Conservation (phyloP, 2,888 invertebrate species). For the Rotaria magnacalcarata region DNA sequence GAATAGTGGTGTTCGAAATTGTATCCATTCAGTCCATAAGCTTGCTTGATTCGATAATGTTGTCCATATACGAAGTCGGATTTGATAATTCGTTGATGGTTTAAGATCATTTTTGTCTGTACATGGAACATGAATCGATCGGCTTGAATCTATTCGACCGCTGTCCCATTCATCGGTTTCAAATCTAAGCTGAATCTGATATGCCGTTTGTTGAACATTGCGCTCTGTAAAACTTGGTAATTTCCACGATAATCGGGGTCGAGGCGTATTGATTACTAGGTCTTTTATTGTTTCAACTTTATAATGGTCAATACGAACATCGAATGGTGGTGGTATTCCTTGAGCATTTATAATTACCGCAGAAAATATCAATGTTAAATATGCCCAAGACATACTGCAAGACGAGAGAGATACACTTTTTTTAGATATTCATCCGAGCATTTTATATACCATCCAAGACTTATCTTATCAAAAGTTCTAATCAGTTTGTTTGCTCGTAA, state of each 20-base stretch:
- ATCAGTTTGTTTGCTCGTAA: background rate
- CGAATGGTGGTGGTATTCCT: background rate
- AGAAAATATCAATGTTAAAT: background rate
- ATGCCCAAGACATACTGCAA: background rate
- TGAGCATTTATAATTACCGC: background rate
- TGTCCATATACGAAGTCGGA: background rate
- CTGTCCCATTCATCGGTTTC: background rate
- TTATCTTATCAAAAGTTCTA: background rate
- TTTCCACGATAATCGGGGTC: background rate
- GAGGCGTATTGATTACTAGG: background rate
- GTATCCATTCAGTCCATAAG: background rate
- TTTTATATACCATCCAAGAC: background rate
- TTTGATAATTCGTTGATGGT: background rate
- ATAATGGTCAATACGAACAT: background rate
- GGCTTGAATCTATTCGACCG: background rate
- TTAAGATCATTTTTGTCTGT: background rate
- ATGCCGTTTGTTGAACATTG: background rate
- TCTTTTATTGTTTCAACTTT: conserved; percentile 1
- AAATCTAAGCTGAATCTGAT: background rate
- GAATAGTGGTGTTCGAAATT: conserved; percentile 24
- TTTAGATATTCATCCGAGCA: too few relatives aligned
- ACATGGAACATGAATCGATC: background rate
- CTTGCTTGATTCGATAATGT: background rate
- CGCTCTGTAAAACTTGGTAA: background rate
- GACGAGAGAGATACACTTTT: too few relatives aligned